Evolutionary conservation across 2,113 vertebrate species (phyloP), one percentile per base, ranked within the genome.

Genomic region (Paratilapia polleni): DNA sequence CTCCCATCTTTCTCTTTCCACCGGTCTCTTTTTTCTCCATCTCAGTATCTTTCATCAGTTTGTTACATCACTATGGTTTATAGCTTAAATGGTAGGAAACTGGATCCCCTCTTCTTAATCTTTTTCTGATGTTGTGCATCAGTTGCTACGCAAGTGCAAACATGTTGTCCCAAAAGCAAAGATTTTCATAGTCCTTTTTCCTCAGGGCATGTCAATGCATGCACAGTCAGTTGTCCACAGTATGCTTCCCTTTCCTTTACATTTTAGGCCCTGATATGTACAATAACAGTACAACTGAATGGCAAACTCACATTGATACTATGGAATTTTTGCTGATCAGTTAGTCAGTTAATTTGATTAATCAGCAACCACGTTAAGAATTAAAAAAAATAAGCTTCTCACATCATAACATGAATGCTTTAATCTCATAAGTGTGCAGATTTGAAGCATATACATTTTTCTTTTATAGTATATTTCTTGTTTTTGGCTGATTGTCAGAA

Each of bases 61-160:
- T 52, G 34, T 78, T 78, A 24, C 76, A 77, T 68, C 6, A 61
- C 26, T 54, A 63, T n/a, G n/a, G n/a, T n/a, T n/a, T n/a, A n/a
- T n/a, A n/a, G n/a, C 15, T 70, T 26, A 70, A 49, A 70, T 70
- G 22, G 64, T 49, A 70, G 41, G 26, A 12, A 9, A 41, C 38
- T 41, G 38, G 10, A 12, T 11, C 11, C 38, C 38, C 38, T 12
- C 38, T 12, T n/a, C n/a, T n/a, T n/a, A n/a, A 41, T 3, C 38
- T 11, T 41, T 41, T 41, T 41, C 38, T 41, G 64, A 28, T 49
- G 19, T 70, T 49, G 47, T 28, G 64, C 41, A 70, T 70, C 24
- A 0, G 49, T 41, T 28, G 64, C 64, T 70, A 19, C 12, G 41
- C 64, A 70, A 70, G 64, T 49, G 41, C 15, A 49, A 70, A 70